These are phyloP conservation scores for Catharus ustulatus DNA, from an alignment of 2,797 vertebrate genomes.

Conservation along the genomic window DNA sequence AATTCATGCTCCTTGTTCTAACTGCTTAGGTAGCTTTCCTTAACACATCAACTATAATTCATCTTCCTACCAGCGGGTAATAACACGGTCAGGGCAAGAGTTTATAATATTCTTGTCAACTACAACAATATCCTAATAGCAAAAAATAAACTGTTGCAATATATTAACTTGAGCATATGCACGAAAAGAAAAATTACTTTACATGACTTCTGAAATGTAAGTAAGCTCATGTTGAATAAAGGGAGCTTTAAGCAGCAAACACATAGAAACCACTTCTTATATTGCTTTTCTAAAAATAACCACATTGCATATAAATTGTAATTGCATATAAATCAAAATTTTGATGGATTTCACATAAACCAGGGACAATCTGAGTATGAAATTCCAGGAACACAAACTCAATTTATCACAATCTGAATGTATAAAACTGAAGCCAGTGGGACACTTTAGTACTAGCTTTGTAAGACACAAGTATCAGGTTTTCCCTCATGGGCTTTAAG, in stretches of 20 bases:
- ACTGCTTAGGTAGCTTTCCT: neutral
- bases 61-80: neutral
- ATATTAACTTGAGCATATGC: neutral
- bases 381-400: neutral
- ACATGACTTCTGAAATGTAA: neutral
- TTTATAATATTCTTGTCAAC: neutral
- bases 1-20: neutral
- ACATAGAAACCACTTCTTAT: neutral
- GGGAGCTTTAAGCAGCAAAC: neutral
- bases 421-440: neutral
- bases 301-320: neutral
- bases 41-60: neutral
- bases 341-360: slow-evolving; percentile 18
- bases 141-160: neutral
- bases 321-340: neutral
- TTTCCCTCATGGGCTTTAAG: neutral
- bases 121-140: neutral
- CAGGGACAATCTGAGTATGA: neutral
- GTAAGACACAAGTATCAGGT: neutral
- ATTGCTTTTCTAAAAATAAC: slow-evolving; percentile 31
- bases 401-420: neutral
- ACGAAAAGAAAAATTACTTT: neutral
- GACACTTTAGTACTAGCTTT: neutral
- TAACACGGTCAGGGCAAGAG: neutral
- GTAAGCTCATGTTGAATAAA: neutral